Evolutionary conservation across 2,797 vertebrate species (phyloP).

Genomic region (Bryconaethiops microstoma): DNA sequence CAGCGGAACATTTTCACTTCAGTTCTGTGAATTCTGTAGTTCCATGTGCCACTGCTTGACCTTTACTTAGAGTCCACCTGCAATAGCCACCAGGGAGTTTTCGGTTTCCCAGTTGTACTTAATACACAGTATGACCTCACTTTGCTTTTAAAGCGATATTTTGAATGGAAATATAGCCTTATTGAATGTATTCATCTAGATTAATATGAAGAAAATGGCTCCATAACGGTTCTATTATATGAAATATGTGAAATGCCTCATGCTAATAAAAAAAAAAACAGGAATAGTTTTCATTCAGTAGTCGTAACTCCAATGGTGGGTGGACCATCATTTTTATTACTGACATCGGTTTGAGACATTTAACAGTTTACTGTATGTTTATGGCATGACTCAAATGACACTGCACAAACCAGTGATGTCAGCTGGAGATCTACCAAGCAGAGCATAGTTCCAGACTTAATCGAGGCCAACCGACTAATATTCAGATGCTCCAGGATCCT

Average conservation of each 20-base stretch:
- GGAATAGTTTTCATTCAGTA: background rate
- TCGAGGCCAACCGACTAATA: background rate
- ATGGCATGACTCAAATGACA: background rate
- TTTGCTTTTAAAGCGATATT: conserved; percentile 14
- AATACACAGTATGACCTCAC: conserved; percentile 29
- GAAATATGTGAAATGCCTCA: background rate
- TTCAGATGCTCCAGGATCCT: background rate
- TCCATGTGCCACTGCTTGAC: conserved; percentile 1
- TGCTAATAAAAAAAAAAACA: background rate
- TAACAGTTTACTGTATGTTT: conserved; percentile 6
- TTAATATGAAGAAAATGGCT: background rate
- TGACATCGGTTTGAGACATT: conserved; percentile 9
- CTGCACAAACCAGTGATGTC: background rate
- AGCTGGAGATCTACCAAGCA: background rate
- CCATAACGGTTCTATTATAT: background rate
- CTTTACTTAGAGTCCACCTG: conserved; percentile 20
- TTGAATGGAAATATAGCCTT: background rate
- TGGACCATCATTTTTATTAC: background rate
- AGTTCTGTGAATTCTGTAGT: background rate
- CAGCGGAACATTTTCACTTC: background rate
- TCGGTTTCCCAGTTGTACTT: conserved; percentile 43
- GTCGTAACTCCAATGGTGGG: background rate
- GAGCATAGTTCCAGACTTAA: background rate
- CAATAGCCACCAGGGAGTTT: conserved; percentile 38
- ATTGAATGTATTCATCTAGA: background rate